Evolutionary conservation across 2,797 vertebrate genomes (phyloP), one percentile per base, ranked within the genome.

Genomic region (Percopsis omiscomaycus): DNA sequence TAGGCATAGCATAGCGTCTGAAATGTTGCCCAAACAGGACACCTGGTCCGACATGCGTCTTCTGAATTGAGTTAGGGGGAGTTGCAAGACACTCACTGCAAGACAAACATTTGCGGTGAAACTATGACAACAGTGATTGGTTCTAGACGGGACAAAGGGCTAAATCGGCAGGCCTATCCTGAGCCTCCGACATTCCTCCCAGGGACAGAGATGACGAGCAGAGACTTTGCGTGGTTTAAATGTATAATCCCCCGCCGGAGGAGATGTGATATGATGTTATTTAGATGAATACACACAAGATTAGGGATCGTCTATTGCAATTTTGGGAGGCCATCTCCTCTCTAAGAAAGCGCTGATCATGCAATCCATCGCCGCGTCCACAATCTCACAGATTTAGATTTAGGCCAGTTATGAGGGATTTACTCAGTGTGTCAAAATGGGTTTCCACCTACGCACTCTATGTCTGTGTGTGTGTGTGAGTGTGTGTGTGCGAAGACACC

Each of bases 51-150:
- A 37, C 37, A 37, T 60, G 16, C 13, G 32, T 61, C 55, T 72
- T 68, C 68, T 5, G 54, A 72, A 65, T 37, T 37, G 32, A 37
- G 37, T 37, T 37, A 37, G 37, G 37, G 37, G 9, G 37, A 37
- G 37, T 37, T 37, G 37, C 9, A 32, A n/a, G 5, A 30, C 12
- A n/a, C 13, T 15, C 45, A 10, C 58, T 3, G 28, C 22, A 13
- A 22, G 1, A 13, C 28, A 13, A 49, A 46, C 11, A 22, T 59
- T 11, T 32, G 8, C n/a, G 13, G n/a, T 15, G 22, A 58, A 59
- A 70, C 54, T 32, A 66, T 55, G 70, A 71, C 75, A 71, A 70
- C 64, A 71, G 2, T 42, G 66, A 75, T 12, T 53, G 48, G 44
- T 65, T 75, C 60, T 61, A 70, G 61, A 66, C 60, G 60, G 29